Evolutionary conservation across 2,888 invertebrate genomes (phyloP).

Genomic region (Lacanobia oleracea): DNA sequence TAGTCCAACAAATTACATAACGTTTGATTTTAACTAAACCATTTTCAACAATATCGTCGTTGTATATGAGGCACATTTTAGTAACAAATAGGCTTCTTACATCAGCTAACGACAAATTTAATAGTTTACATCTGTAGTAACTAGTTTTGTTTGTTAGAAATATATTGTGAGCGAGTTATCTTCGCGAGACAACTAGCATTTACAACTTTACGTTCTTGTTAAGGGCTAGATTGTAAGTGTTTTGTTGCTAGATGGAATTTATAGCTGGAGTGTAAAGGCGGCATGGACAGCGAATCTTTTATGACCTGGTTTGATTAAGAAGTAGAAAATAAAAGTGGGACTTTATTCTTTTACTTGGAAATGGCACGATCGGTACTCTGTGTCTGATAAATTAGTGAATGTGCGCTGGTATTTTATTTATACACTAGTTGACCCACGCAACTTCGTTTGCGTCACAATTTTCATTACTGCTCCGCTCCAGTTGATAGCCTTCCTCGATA

Average conservation of each 20-base stretch:
- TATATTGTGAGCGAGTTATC: slow-evolving; percentile 68
- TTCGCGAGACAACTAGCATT: slow-evolving; percentile 65
- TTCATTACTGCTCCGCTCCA: no score
- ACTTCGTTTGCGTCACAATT: no score
- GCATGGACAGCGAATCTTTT: background rate
- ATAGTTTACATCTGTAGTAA: slow-evolving; percentile 69
- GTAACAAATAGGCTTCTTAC: slow-evolving; percentile 61
- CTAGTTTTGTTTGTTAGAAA: slow-evolving; percentile 64
- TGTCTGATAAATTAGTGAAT: background rate
- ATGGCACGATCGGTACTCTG: background rate
- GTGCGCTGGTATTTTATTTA: background rate
- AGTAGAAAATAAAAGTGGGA: background rate
- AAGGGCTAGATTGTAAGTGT: slow-evolving; percentile 55
- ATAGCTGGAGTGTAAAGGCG: slow-evolving; percentile 3
- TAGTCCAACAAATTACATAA: slow-evolving; percentile 37
- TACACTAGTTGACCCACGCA: no score
- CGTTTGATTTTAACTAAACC: slow-evolving; percentile 24
- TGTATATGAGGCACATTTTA: slow-evolving; percentile 52
- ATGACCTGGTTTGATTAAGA: background rate
- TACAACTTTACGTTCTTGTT: slow-evolving; percentile 66
- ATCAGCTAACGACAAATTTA: slow-evolving; percentile 72
- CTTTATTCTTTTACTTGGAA: background rate
- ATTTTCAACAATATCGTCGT: slow-evolving; percentile 42
- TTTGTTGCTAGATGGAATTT: slow-evolving; percentile 16
- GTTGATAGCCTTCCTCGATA: no score